Evolutionary conservation across 2,797 vertebrate species (phyloP).

Genomic region (Myoxocephalus aenaeus): DNA sequence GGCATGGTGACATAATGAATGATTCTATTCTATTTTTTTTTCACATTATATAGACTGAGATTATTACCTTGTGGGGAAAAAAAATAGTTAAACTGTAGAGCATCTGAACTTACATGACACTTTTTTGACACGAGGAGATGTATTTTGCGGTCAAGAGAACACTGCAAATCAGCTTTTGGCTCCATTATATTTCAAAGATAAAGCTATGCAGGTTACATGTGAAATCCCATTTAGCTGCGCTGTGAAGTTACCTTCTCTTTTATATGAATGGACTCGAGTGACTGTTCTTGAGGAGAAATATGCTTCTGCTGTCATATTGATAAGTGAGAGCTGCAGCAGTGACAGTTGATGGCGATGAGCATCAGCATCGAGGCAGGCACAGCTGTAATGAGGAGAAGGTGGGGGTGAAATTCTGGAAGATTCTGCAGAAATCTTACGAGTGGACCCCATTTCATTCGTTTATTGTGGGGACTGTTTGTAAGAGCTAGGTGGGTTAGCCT

Average conservation of each 20-base stretch:
- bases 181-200: neutral
- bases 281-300: neutral
- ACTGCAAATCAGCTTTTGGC: constrained; percentile 12
- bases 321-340: constrained; percentile 25
- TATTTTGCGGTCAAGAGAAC: neutral
- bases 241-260: constrained; percentile 2
- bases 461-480: constrained; percentile 66
- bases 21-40: neutral
- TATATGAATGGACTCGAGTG: neutral
- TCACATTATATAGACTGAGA: neutral
- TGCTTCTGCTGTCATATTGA: constrained; percentile 12
- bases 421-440: constrained; percentile 77
- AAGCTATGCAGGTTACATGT: neutral
- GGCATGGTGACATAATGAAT: constrained; percentile 60
- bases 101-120: constrained; percentile 1
- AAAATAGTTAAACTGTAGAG: neutral
- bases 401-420: constrained; percentile 80
- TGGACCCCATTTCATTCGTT: constrained; percentile 74
- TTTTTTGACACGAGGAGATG: neutral
- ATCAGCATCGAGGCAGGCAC: constrained; percentile 45
- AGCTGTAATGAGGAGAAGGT: constrained; percentile 66
- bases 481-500: constrained; percentile 61
- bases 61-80: neutral
- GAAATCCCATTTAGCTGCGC: neutral
- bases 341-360: constrained; percentile 57